A percentile compares a stretch with the other conserved stretches of the same genome.
These are phyloP conservation scores for Automeris io DNA, from an alignment of 2,888 invertebrate species.

Conservation along the genomic window DNA sequence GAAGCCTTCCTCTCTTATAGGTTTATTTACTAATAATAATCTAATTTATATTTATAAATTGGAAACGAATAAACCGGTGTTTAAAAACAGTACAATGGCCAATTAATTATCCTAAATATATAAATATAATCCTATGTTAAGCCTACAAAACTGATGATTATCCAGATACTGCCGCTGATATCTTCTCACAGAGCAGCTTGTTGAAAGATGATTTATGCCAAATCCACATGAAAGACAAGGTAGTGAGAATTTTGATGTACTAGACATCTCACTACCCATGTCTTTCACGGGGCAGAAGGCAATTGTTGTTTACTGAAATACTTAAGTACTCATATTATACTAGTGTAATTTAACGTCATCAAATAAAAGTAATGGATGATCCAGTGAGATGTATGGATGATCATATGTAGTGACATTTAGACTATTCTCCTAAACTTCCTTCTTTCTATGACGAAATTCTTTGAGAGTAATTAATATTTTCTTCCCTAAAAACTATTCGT, in stretches of 20 bases:
- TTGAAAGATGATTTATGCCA: slow-evolving; percentile 40
- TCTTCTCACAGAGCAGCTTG: neutral
- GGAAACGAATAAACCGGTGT: too few species aligned
- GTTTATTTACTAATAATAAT: too few species aligned
- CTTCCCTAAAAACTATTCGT: too few species aligned
- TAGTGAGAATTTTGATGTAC: slow-evolving; percentile 88
- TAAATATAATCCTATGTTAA: neutral
- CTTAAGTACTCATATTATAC: neutral
- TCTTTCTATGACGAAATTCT: too few species aligned
- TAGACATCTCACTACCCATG: slow-evolving; percentile 98
- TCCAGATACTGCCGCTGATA: neutral
- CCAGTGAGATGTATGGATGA: too few species aligned
- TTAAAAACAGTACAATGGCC: too few species aligned
- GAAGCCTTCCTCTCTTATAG: neutral
- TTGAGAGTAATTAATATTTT: too few species aligned
- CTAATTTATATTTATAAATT: too few species aligned
- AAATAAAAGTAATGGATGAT: neutral
- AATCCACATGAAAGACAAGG: slow-evolving; percentile 97
- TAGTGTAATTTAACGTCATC: neutral
- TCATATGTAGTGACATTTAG: neutral
- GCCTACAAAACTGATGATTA: neutral
- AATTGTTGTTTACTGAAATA: slow-evolving; percentile 11
- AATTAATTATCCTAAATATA: too few species aligned
- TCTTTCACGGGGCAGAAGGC: slow-evolving; percentile 90
- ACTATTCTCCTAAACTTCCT: too few species aligned